Evolutionary conservation across 2,797 vertebrate species (phyloP).

Genomic region (Channallabes apus): DNA sequence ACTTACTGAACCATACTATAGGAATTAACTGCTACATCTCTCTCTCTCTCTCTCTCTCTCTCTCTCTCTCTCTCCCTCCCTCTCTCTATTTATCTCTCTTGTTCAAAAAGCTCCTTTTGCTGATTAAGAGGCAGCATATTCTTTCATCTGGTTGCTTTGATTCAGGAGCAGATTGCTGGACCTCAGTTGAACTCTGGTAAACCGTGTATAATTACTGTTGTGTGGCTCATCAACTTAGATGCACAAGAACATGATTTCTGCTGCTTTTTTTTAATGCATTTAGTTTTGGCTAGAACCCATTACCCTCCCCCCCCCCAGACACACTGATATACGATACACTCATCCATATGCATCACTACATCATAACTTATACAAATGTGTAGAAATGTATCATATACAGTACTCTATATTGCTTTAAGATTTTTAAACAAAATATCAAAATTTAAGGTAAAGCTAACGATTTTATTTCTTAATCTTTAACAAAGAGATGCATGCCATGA

Average conservation of each 20-base stretch:
- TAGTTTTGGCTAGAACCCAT: neutral
- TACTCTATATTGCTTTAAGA: neutral
- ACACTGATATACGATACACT: neutral
- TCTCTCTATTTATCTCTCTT: neutral
- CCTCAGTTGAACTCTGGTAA: conserved; percentile 44
- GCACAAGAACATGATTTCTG: neutral
- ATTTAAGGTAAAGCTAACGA: neutral
- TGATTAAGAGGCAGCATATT: neutral
- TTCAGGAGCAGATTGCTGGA: conserved; percentile 45
- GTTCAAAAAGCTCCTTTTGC: neutral
- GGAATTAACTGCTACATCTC: neutral
- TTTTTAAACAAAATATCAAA: too few relatives aligned
- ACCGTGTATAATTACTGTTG: conserved; percentile 46
- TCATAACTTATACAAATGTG: neutral
- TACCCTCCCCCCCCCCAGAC: too few relatives aligned
- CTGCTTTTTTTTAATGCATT: neutral
- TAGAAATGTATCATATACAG: neutral
- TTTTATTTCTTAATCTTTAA: too few relatives aligned
- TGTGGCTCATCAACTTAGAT: neutral
- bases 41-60: neutral
- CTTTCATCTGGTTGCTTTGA: neutral
- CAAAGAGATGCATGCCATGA: too few relatives aligned
- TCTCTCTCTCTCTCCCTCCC: neutral
- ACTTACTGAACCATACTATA: too few relatives aligned
- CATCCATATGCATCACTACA: neutral